Evolutionary conservation across 2,888 invertebrate genomes (phyloP), one percentile per base, ranked within the genome.

Genomic region (Epicampocera succincta): DNA sequence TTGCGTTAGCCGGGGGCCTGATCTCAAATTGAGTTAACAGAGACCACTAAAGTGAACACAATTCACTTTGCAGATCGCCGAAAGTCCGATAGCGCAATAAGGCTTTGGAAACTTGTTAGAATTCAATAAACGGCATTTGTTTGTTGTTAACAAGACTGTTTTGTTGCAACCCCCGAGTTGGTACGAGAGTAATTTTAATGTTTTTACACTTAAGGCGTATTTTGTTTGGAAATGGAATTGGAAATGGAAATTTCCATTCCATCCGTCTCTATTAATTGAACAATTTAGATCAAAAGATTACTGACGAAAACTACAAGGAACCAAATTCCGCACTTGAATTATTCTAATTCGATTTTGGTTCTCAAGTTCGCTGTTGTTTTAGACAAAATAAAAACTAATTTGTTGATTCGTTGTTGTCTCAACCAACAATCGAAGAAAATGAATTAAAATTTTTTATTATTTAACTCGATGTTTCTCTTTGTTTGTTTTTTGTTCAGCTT

Each of bases 201-300:
- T 25, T 29, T 17, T 38, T 65, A 15, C 3, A 29, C 29, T 54
- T 44, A 52, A 13, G 38, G 19, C 0, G 11, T 21, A 13, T 42
- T 61, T 44, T 42, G 11, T 50, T 50, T 33, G 33, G 46, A 61
- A 61, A 61, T 73, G 29, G 42, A 50, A 42, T 50, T 33, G 33
- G 46, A 61, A 61, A 61, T 73, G 29, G 42, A 50, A 42, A 58
- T 29, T 75, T 58, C 13, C 33, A 33, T 33, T 33, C 60, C 52
- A 68, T 61, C 46, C 33, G 52, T 58, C 58, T 60, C 40, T 60
- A 66, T 69, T 74, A 73, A 82, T 82, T 77, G 63, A 69, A 77
- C 73, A 74, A 75, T 78, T 82, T 60, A 82, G 78, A 82, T 82
- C 42, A 48, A 66, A 56, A 75, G 82, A 82, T 82, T 75, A 38